These are phyloP conservation scores for Ceryle rudis DNA, from an alignment of 2,797 vertebrate genomes.

Conservation along the genomic window DNA sequence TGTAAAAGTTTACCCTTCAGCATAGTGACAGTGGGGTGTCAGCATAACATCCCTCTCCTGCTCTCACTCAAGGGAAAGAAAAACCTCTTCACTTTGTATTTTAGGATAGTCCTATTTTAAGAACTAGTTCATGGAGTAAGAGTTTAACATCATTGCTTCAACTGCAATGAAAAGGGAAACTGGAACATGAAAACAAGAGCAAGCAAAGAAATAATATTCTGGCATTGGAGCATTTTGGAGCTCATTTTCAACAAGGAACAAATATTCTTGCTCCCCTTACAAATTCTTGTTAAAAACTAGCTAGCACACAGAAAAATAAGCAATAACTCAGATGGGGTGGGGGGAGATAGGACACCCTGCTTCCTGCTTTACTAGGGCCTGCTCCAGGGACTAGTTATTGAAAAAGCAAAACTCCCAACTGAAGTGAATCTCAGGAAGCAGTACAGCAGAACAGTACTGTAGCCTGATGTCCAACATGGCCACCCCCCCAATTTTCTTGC, in stretches of 20 bases:
- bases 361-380: neutral
- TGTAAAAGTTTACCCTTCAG: neutral
- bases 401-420: neutral
- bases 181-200: constrained; percentile 10
- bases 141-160: constrained; percentile 14
- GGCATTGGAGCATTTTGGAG: neutral
- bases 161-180: neutral
- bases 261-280: neutral
- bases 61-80: constrained; percentile 6
- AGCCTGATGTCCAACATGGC: neutral
- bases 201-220: neutral
- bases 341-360: neutral
- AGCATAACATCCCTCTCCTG: neutral
- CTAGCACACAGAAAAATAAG: neutral
- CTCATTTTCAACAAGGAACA: neutral
- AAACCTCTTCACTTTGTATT: neutral
- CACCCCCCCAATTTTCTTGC: neutral
- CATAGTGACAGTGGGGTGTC: neutral
- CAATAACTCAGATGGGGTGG: neutral
- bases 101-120: constrained; percentile 56
- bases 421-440: neutral
- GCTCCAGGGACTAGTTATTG: neutral
- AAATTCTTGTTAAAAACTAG: neutral
- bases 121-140: constrained; percentile 22
- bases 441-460: neutral